These are phyloP conservation scores for Merluccius polli DNA, from an alignment of 2,797 vertebrate species.

Conservation along the genomic window DNA sequence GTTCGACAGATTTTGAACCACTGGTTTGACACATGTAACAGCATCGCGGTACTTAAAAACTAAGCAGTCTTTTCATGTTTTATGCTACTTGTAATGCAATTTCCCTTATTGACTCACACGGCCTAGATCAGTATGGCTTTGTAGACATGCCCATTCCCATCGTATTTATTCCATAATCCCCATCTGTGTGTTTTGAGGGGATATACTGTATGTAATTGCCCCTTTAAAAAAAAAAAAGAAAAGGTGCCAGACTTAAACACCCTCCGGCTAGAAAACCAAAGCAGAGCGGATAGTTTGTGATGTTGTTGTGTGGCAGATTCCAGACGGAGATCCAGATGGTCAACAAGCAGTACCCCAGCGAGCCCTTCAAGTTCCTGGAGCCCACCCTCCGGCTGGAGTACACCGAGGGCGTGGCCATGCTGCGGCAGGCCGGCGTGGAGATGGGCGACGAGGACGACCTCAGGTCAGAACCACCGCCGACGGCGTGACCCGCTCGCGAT, in stretches of 20 bases:
- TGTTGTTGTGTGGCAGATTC: conserved; percentile 70
- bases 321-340: conserved; percentile 96
- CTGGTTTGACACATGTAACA: neutral
- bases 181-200: neutral
- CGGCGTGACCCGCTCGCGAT: too few relatives aligned
- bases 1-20: conserved; percentile 16
- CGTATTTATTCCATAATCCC: neutral
- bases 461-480: conserved; percentile 73
- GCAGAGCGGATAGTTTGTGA: too few relatives aligned
- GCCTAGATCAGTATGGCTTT: neutral
- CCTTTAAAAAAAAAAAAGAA: neutral
- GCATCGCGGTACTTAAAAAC: neutral
- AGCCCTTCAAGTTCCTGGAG: conserved; percentile 97
- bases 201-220: too few relatives aligned
- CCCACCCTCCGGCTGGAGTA: conserved; percentile 94
- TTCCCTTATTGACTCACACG: neutral
- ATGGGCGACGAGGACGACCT: conserved; percentile 98
- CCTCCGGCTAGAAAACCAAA: too few relatives aligned
- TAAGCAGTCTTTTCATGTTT: neutral
- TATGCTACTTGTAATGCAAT: neutral
- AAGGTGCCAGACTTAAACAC: too few relatives aligned
- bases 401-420: conserved; percentile 88
- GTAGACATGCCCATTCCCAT: neutral
- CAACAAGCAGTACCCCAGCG: conserved; percentile 90
- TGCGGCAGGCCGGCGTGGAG: conserved; percentile 89